These are phyloP conservation scores for Pipistrellus pipistrellus DNA, from an alignment of 2,797 vertebrate species.

Conservation along the genomic window DNA sequence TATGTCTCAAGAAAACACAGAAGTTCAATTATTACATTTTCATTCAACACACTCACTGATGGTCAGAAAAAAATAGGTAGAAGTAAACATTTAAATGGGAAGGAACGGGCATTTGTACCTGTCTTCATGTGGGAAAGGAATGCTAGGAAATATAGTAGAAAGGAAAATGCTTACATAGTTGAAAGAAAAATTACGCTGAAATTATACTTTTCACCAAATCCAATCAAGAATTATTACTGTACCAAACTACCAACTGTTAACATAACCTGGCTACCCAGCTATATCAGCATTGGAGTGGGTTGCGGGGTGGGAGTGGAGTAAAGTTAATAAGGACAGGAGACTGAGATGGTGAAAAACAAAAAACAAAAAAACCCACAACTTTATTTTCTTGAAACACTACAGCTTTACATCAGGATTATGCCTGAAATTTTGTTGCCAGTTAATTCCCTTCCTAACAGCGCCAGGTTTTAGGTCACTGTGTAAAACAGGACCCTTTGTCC, in stretches of 20 bases:
- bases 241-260: not conserved
- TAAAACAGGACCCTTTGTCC: not conserved
- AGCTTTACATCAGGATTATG: conserved; percentile 2
- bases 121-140: conserved; percentile 2
- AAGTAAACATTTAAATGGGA: conserved; percentile 55
- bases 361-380: not conserved
- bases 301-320: not conserved
- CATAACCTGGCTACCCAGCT: not conserved
- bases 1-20: conserved; percentile 31
- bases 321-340: not conserved
- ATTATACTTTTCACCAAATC: conserved; percentile 30
- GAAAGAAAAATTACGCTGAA: conserved; percentile 40
- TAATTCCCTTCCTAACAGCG: not conserved
- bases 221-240: not conserved
- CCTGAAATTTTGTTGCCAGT: not conserved
- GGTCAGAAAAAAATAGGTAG: conserved; percentile 2
- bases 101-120: not conserved
- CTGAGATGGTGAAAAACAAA: not conserved
- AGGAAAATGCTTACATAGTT: conserved; percentile 10
- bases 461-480: not conserved
- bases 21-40: conserved; percentile 27
- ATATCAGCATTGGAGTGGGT: not conserved
- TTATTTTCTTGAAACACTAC: not conserved
- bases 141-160: not conserved
- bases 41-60: conserved; percentile 29